Base-by-base conservation (phyloP, 2,113 vertebrate genomes). In the Oophaga pumilio region DNA sequence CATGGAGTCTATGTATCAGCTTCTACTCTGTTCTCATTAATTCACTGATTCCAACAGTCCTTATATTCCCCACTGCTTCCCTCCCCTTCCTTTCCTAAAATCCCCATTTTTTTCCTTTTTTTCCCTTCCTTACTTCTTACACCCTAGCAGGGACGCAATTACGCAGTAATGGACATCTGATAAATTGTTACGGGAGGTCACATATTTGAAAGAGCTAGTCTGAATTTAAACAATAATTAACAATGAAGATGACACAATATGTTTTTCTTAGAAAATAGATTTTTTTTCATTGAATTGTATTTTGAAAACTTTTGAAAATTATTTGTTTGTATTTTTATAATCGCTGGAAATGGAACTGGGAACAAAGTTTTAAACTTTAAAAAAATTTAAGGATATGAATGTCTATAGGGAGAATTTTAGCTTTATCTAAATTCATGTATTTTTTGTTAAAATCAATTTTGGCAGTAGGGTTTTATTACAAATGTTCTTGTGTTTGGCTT, bases 61-160 rank as follows among this genome's bases (percentile, higher is more conserved):
- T 68, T 52, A 56, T 83, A 52, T 43, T 33, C 50, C 69, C 33
- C 80, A 33, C 33, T 59, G 43, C 14, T 33, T 22, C 71, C 80
- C 49, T 50, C 33, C 24, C 78, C 69, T 24, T 50, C 57, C 64
- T 59, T 64, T 62, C 84, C 82, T 73, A 13, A 79, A 18, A 66
- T 14, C 73, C 85, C n/a, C 3, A 20, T 77, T 76, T 83, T 43
- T 83, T 78, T 43, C 78, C 64, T 57, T 1, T 84, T 33, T 89
- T 74, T 74, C 33, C 76, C 64, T 18, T 69, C 20, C 60, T 17
- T 2, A 10, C 52, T 53, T 50, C 56, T 60, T 82, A n/a, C 66
- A 82, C 77, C 84, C 69, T 64, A 85, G 86, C 86, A 88, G 80
- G 86, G 86, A 88, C 86, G 86, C 86, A 88, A 83, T 66, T 76